Evolutionary conservation across 1,140 invertebrate genomes (phyloP).

Genomic region (Aethina tumida): DNA sequence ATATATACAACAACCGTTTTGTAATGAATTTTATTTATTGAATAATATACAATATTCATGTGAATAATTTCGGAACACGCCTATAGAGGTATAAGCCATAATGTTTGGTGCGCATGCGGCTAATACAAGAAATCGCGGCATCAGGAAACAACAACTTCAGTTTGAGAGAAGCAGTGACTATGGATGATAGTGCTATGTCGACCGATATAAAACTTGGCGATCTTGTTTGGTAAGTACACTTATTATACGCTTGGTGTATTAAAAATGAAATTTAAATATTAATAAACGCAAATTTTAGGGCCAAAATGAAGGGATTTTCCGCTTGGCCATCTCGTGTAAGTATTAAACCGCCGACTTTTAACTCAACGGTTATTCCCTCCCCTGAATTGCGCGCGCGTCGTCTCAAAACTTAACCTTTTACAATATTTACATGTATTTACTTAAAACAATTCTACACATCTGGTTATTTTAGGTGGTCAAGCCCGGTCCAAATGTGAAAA

Average conservation of each 20-base stretch:
- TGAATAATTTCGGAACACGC: too few relatives aligned
- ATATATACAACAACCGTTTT: too few relatives aligned
- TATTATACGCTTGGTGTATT: conserved; percentile 11
- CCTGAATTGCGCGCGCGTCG: conserved; percentile 19
- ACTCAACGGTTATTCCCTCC: conserved; percentile 29
- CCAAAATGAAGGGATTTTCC: conserved; percentile 91
- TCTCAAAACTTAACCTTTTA: conserved; percentile 14
- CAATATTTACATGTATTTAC: conserved; percentile 10
- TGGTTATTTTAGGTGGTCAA: conserved; percentile 55
- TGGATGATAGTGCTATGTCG: conserved; percentile 12
- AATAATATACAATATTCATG: too few relatives aligned
- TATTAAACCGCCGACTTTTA: conserved; percentile 32
- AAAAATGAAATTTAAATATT: conserved; percentile 4
- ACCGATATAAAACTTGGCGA: conserved; percentile 50
- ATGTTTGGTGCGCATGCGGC: too few relatives aligned
- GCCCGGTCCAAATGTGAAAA: conserved; percentile 54
- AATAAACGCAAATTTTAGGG: conserved; percentile 58
- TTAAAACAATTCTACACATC: conserved; percentile 1
- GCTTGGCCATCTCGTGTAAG: conserved; percentile 90
- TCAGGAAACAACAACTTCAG: conserved; percentile 12
- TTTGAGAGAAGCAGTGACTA: conserved; percentile 14
- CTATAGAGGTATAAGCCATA: too few relatives aligned
- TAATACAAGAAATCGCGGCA: too few relatives aligned
- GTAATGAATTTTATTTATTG: too few relatives aligned
- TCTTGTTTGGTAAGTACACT: conserved; percentile 59